These are phyloP conservation scores for Polyodon spathula DNA, from an alignment of 2,113 vertebrate species.

Conservation along the genomic window DNA sequence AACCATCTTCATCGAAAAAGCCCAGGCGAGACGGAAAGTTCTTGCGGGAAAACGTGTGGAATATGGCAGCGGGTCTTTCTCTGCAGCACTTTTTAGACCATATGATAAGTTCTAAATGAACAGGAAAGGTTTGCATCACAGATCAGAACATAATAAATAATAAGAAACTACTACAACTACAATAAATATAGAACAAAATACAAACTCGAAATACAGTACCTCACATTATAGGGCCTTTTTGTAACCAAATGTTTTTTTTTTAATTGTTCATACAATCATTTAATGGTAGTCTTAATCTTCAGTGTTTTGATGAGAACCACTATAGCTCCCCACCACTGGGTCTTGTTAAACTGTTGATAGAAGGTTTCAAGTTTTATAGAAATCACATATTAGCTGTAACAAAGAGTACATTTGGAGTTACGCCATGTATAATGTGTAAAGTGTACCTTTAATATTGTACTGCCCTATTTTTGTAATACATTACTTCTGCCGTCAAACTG, in stretches of 20 bases:
- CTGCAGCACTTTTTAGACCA: slow-evolving; percentile 53
- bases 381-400: slow-evolving; percentile 58
- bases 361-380: slow-evolving; percentile 51
- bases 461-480: not conserved
- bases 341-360: slow-evolving; percentile 45
- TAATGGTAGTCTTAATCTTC: slow-evolving; percentile 49
- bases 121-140: not conserved
- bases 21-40: slow-evolving; percentile 47
- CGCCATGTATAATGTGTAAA: not conserved
- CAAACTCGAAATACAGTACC: slow-evolving; percentile 31
- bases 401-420: slow-evolving; percentile 6
- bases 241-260: slow-evolving; percentile 62
- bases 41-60: slow-evolving; percentile 51
- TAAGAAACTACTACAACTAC: no score
- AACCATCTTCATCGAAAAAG: slow-evolving; percentile 49
- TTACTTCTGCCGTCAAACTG: slow-evolving; percentile 47
- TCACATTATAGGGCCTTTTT: slow-evolving; percentile 63
- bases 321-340: slow-evolving; percentile 60
- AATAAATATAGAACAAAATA: no score
- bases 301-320: slow-evolving; percentile 41
- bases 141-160: not conserved
- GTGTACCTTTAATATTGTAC: not conserved
- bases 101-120: slow-evolving; percentile 45
- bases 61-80: slow-evolving; percentile 50
- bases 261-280: slow-evolving; percentile 62